Percentiles rank a stretch among this genome's conserved stretches.
These are phyloP conservation scores for Cydia fagiglandana DNA, from an alignment of 1,140 invertebrate species.

Conservation along the genomic window DNA sequence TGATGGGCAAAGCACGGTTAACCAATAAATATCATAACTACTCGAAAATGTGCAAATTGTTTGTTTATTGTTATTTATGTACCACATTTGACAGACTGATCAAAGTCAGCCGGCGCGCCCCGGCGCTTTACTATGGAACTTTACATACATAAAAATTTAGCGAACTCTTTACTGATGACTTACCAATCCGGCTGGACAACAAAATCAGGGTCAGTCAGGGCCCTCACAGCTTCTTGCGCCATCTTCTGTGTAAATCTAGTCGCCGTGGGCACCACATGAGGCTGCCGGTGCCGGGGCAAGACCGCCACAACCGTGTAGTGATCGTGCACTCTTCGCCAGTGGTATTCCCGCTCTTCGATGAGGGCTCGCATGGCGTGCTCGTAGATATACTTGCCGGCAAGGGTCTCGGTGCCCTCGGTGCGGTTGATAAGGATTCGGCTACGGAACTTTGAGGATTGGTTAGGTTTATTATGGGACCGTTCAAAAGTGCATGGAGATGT, in stretches of 20 bases:
- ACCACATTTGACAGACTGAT: too few relatives aligned
- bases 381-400: constrained; percentile 59
- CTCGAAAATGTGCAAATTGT: too few relatives aligned
- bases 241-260: constrained; percentile 54
- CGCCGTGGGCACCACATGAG: constrained; percentile 45
- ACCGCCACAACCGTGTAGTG: constrained; percentile 66
- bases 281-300: constrained; percentile 51
- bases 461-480: neutral
- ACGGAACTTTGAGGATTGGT: constrained; percentile 55
- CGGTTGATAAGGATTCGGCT: constrained; percentile 55
- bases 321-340: constrained; percentile 63
- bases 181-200: constrained; percentile 69
- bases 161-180: too few relatives aligned
- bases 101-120: too few relatives aligned
- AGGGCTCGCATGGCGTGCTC: constrained; percentile 59
- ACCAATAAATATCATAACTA: too few relatives aligned
- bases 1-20: too few relatives aligned
- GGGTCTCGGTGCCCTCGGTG: constrained; percentile 48
- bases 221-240: constrained; percentile 54
- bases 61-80: too few relatives aligned
- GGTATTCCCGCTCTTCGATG: constrained; percentile 59
- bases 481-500: too few relatives aligned
- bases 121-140: too few relatives aligned
- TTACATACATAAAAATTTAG: too few relatives aligned
- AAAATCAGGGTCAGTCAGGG: constrained; percentile 57